Conservation (phyloP, 1,140 invertebrate genomes). For the Antheraea pernyi region DNA sequence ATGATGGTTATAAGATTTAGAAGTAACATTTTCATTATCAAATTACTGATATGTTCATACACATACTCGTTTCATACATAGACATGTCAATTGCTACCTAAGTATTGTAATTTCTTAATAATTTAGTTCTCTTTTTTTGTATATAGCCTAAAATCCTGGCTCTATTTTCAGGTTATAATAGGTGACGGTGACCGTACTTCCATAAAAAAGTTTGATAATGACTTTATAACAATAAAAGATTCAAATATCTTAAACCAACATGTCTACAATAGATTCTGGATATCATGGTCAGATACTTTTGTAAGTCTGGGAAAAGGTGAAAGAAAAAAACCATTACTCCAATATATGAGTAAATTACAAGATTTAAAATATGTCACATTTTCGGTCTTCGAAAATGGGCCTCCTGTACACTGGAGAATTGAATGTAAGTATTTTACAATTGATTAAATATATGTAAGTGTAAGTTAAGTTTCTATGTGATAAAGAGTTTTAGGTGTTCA, state of each 20-base stretch:
- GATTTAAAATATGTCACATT: constrained; percentile 40
- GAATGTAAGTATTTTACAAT: constrained; percentile 36
- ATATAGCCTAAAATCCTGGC: background rate
- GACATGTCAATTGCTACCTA: too few species aligned
- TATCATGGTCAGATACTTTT: constrained; percentile 83
- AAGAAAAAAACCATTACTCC: constrained; percentile 21
- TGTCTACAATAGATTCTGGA: constrained; percentile 87
- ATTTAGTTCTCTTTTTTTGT: too few species aligned
- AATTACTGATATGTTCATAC: too few species aligned
- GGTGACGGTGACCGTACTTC: background rate
- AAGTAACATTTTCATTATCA: too few species aligned
- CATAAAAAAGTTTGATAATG: background rate
- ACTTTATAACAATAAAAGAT: constrained; percentile 48
- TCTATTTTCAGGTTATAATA: background rate
- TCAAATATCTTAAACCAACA: constrained; percentile 80
- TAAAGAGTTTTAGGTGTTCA: too few species aligned
- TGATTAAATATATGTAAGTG: too few species aligned
- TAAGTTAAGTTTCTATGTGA: too few species aligned
- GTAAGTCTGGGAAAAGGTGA: constrained; percentile 24
- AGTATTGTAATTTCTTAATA: too few species aligned
- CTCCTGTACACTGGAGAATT: constrained; percentile 40
- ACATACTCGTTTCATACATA: too few species aligned
- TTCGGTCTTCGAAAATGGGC: constrained; percentile 6
- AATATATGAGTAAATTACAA: constrained; percentile 11
- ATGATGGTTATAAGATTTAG: too few species aligned